These are phyloP conservation scores for Asarcornis scutulata DNA, from an alignment of 2,113 vertebrate species.

Conservation along the genomic window DNA sequence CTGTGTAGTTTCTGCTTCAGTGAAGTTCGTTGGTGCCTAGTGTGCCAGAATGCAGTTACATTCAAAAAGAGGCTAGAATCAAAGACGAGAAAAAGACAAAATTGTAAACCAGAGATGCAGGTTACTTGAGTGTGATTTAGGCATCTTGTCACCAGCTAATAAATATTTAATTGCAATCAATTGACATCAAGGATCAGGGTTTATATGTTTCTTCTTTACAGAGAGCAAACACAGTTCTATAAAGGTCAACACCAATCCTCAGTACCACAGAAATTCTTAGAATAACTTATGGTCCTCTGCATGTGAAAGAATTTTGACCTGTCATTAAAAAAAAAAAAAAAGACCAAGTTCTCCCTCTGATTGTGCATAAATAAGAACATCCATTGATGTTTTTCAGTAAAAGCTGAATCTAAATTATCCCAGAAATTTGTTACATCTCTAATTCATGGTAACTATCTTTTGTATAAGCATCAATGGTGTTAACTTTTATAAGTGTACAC, in stretches of 20 bases:
- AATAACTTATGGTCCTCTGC: not conserved
- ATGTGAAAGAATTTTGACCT: not conserved
- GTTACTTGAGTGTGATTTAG: accelerated
- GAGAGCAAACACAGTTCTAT: not conserved
- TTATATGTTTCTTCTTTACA: not conserved
- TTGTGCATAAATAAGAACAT: not conserved
- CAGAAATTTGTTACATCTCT: not conserved
- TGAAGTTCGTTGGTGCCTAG: not conserved
- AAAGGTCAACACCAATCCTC: not conserved
- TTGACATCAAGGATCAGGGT: not conserved
- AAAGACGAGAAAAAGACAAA: not conserved
- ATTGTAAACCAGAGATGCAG: not conserved
- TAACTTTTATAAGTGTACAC: not conserved
- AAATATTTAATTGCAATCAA: not conserved
- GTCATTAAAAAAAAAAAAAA: not conserved
- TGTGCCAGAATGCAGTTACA: not conserved
- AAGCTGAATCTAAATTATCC: not conserved
- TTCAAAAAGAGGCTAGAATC: not conserved
- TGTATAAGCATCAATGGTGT: not conserved
- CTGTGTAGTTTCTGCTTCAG: not conserved
- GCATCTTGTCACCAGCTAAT: not conserved
- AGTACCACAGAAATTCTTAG: not conserved
- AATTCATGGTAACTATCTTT: not conserved
- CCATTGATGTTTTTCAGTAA: not conserved
- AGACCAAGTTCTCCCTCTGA: not conserved